These are phyloP conservation scores for Philereme vetulata DNA, from an alignment of 2,888 invertebrate species.

Conservation along the genomic window DNA sequence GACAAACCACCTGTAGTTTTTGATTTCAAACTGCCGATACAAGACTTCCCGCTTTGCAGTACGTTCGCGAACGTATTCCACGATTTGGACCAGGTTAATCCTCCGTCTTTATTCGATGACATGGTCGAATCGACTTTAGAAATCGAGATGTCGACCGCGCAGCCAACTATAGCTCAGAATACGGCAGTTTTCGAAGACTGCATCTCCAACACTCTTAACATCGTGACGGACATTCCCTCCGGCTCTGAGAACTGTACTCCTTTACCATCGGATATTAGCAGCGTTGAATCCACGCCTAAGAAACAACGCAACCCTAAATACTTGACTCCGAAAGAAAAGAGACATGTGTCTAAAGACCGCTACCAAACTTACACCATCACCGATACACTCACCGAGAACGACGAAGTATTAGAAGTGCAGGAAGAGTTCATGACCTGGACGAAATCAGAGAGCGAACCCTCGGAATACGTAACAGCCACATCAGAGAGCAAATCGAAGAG, in stretches of 20 bases:
- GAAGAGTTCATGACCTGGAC: constrained; percentile 76
- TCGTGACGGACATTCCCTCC: constrained; percentile 82
- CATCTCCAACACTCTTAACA: constrained; percentile 81
- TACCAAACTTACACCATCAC: constrained; percentile 93
- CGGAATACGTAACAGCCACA: constrained; percentile 65
- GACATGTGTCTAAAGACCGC: constrained; percentile 89
- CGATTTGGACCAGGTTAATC: constrained; percentile 88
- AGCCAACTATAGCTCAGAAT: constrained; percentile 56
- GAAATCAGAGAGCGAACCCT: constrained; percentile 71
- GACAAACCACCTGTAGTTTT: constrained; percentile 78
- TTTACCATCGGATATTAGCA: constrained; percentile 88
- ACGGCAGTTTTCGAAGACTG: constrained; percentile 83
- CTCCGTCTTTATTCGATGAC: constrained; percentile 89
- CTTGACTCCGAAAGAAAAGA: constrained; percentile 90
- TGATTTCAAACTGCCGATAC: constrained; percentile 83
- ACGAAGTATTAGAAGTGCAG: constrained; percentile 58
- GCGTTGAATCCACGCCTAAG: constrained; percentile 90
- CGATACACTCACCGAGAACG: constrained; percentile 68
- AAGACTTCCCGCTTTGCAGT: constrained; percentile 74
- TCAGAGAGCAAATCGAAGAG: constrained; percentile 65
- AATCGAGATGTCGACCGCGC: constrained; percentile 74
- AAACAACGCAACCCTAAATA: constrained; percentile 77
- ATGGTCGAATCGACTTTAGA: constrained; percentile 86
- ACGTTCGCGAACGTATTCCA: constrained; percentile 75
- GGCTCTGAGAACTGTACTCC: constrained; percentile 85